Conservation (phyloP, 2,888 invertebrate species). For the Tetropium fuscum region DNA sequence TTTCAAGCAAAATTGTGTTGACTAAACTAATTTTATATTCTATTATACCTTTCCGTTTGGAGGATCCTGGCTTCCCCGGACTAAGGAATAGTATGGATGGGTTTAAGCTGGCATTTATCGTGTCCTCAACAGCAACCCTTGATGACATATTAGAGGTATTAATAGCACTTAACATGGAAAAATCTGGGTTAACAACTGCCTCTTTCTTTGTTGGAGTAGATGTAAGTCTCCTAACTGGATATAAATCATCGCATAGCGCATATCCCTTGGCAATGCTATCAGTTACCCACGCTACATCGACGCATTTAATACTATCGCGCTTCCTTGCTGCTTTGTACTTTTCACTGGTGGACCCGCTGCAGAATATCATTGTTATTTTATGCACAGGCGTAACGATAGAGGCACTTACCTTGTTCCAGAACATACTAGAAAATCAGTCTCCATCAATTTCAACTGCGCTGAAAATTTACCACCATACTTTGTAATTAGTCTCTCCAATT, state of each 20-base stretch:
- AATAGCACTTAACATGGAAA: slow-evolving; percentile 68
- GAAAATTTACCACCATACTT: slow-evolving; percentile 76
- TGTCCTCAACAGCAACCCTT: slow-evolving; percentile 38
- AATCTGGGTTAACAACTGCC: slow-evolving; percentile 62
- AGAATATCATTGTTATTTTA: neutral
- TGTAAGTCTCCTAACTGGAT: slow-evolving; percentile 65
- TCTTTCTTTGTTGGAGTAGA: slow-evolving; percentile 78
- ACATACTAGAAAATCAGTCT: slow-evolving; percentile 70
- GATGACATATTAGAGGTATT: slow-evolving; percentile 32
- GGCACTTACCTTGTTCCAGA: slow-evolving; percentile 67
- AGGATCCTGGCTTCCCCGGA: slow-evolving; percentile 1
- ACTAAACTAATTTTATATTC: no score
- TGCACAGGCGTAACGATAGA: neutral
- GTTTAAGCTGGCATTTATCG: slow-evolving; percentile 26
- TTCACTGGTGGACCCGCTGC: slow-evolving; percentile 77
- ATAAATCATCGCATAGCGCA: slow-evolving; percentile 73
- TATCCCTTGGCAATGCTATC: slow-evolving; percentile 81
- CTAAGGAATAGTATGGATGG: slow-evolving; percentile 2
- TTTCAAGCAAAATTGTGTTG: no score
- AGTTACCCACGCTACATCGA: slow-evolving; percentile 82
- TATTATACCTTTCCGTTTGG: slow-evolving; percentile 39
- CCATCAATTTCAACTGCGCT: slow-evolving; percentile 65
- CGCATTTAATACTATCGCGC: slow-evolving; percentile 70
- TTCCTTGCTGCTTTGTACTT: slow-evolving; percentile 76
- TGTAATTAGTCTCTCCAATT: slow-evolving; percentile 76